Evolutionary conservation across 1,140 invertebrate genomes (phyloP), one percentile per base, ranked within the genome.

Genomic region (Oreohelix idahoensis): DNA sequence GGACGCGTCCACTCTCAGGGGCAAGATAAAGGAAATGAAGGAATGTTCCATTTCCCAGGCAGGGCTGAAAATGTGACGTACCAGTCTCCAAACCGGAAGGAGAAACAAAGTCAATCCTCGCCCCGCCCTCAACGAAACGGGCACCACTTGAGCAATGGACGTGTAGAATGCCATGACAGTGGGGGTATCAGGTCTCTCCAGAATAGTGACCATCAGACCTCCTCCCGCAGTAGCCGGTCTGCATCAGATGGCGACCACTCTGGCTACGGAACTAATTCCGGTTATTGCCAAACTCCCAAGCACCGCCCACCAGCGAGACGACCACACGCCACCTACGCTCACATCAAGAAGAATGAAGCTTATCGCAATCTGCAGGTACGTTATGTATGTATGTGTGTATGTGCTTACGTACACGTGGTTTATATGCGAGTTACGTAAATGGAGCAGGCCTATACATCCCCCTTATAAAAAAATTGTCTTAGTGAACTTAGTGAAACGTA

Each of bases 121-220:
- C 71, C 70, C 2, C 70, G 73, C 1, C 80, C 32, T 53, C 80
- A 74, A 26, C 80, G 58, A 23, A 39, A n/a, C 51, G 29, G 53
- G 20, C 53, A 1, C 39, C 58, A 38, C 8, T 17, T 29, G 10
- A 79, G 2, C 29, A 79, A 36, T 69, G 77, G 77, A 38, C 35
- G 49, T 29, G 13, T 13, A 35, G 75, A 39, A 1, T 5, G 45
- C 29, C n/a, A 5, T 1, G n/a, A 53, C 0, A 20, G 29, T 35
- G 0, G 36, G 42, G 75, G 32, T 51, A 4, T 45, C 45, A 77
- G 36, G 23, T 5, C 71, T 8, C n/a, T n/a, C n/a, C n/a, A n/a
- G n/a, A n/a, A n/a, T n/a, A n/a, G n/a, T n/a, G n/a, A n/a, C n/a
- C 32, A 39, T 11, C n/a, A 35, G 63, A 69, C 11, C 63, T n/a